Percentiles rank a stretch among this genome's conserved stretches.
Evolutionary conservation across 2,113 vertebrate species (phyloP).

Genomic region (Gracilinanus agilis): DNA sequence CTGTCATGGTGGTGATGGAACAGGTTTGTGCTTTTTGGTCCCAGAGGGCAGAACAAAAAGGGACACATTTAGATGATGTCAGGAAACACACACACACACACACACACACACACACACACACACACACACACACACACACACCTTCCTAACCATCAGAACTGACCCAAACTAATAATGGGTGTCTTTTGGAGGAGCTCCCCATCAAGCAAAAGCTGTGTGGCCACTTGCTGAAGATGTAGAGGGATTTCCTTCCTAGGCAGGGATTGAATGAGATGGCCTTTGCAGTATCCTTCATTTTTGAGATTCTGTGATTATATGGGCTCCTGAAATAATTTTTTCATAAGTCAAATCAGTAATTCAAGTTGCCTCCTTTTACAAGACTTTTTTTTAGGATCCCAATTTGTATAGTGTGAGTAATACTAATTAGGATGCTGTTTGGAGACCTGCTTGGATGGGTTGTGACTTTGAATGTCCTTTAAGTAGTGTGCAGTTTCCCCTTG

Average conservation of each 20-base stretch:
- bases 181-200: not conserved
- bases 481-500: not conserved
- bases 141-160: not conserved
- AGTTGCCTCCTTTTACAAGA: slow-evolving; percentile 18
- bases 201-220: not conserved
- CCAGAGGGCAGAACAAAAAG: not conserved
- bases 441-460: not conserved
- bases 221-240: not conserved
- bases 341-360: not conserved
- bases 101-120: too few species aligned
- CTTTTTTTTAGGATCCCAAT: slow-evolving; percentile 28
- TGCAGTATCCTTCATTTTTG: not conserved
- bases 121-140: too few species aligned
- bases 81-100: not conserved
- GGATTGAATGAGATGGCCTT: not conserved
- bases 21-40: not conserved
- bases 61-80: not conserved
- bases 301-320: not conserved
- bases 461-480: slow-evolving; percentile 12
- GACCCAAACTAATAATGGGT: not conserved
- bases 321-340: not conserved
- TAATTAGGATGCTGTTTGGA: not conserved
- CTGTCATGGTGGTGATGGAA: not conserved
- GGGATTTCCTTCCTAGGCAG: not conserved
- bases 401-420: not conserved